A percentile compares a stretch with the other conserved stretches of the same genome.
Evolutionary conservation across 2,797 vertebrate species (phyloP).

Genomic region (Intellagama lesueurii): DNA sequence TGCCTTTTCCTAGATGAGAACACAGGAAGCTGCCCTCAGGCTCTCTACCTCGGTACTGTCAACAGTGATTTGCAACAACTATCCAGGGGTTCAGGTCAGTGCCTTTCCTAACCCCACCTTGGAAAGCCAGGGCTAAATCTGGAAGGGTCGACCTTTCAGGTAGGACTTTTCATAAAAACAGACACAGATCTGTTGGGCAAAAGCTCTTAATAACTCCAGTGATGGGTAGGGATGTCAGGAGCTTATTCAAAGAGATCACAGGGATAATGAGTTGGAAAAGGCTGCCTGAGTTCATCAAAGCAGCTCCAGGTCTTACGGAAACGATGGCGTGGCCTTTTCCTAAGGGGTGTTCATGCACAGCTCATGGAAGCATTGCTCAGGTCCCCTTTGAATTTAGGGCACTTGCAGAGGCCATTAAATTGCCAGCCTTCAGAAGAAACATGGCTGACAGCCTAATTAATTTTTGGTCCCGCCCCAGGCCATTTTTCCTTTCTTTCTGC

Average conservation of each 20-base stretch:
- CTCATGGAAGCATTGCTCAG: slow-evolving; percentile 14
- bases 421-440: slow-evolving; percentile 62
- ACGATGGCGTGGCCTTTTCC: fast-evolving
- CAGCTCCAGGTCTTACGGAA: fast-evolving
- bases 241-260: background rate
- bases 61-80: background rate
- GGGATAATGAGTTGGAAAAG: background rate
- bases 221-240: background rate
- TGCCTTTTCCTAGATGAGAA: background rate
- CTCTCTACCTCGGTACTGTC: background rate
- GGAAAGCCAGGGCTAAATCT: too few species aligned
- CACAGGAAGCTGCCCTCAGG: background rate
- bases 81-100: background rate
- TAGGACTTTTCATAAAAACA: too few species aligned
- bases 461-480: slow-evolving; percentile 58
- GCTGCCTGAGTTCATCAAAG: slow-evolving; percentile 1
- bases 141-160: too few species aligned
- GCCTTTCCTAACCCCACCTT: background rate
- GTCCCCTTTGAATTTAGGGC: slow-evolving; percentile 55
- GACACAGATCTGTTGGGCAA: background rate
- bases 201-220: background rate
- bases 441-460: slow-evolving; percentile 65
- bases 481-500: background rate
- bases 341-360: background rate
- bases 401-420: background rate